Conservation (phyloP, 2,888 invertebrate genomes). For the Endotricha flammealis region DNA sequence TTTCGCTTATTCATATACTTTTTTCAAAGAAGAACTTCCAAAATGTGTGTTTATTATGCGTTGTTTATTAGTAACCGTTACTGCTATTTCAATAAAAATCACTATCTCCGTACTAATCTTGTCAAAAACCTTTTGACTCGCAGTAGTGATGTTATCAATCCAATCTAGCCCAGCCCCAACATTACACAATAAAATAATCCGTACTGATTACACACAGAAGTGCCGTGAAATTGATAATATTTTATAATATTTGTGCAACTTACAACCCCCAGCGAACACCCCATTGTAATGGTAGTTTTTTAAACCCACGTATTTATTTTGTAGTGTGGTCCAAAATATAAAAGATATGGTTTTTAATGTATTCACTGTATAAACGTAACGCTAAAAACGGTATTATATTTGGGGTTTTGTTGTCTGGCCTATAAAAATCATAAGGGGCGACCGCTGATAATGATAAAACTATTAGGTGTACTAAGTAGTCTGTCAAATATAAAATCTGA, state of each 20-base stretch:
- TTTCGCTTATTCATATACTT: too few relatives aligned
- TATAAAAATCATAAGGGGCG: too few relatives aligned
- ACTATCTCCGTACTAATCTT: neutral
- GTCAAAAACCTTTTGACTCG: neutral
- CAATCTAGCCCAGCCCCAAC: neutral
- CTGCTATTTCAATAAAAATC: too few relatives aligned
- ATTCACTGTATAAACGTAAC: too few relatives aligned
- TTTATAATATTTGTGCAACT: constrained; percentile 61
- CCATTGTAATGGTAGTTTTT: constrained; percentile 40
- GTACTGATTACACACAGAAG: constrained; percentile 31
- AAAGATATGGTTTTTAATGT: neutral
- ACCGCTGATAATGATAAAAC: too few relatives aligned
- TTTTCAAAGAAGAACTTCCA: too few relatives aligned
- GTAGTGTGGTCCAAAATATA: constrained; percentile 10
- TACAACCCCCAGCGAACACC: constrained; percentile 47
- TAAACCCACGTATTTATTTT: constrained; percentile 30
- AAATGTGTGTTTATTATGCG: too few relatives aligned
- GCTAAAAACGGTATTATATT: too few relatives aligned
- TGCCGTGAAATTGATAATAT: constrained; percentile 64
- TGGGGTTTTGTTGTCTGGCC: too few relatives aligned
- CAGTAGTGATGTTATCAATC: neutral
- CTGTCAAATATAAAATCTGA: too few relatives aligned
- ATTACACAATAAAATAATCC: constrained; percentile 22
- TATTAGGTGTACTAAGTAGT: too few relatives aligned
- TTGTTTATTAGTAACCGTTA: too few relatives aligned